Base-by-base conservation (phyloP, 53 echinoderm and acorn worm genomes). In the Mesocentrotus franciscanus region DNA sequence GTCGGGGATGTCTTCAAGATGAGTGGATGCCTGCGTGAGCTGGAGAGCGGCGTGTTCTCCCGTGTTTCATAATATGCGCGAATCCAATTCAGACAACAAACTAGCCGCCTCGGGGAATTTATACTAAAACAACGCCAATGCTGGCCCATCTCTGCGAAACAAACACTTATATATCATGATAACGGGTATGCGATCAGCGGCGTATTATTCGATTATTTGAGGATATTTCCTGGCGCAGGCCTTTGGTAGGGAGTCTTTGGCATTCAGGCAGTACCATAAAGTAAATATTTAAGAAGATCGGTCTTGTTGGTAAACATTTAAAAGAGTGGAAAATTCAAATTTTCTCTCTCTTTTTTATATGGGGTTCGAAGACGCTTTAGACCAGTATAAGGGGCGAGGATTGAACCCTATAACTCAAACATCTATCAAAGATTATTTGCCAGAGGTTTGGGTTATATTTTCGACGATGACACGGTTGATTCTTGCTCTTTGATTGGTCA, bases 71-170 rank as follows among this genome's bases (percentile, higher is more conserved):
- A 56, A 24, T n/a, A 56, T 55, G 49, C 20, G 27, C 9, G 26
- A 49, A 49, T 56, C 4, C 85, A 85, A 85, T 56, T 14, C 85
- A 85, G 9, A 30, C 85, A 56, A 49, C 33, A 39, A 85, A 55
- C 85, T 85, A 35, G 9, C 9, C 85, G 85, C 85, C 85, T 56
- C 22, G 49, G 85, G 85, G 24, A 56, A 85, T 85, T 85, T 85
- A 85, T 85, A 85, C 85, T 85, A 85, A 85, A 85, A 85, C 56
- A 85, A 85, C 56, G 57, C 56, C 24, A 85, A 85, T 49, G 18
- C 49, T 57, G 49, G 55, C 22, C 85, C 55, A 56, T 85, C 85
- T 56, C 85, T 42, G 30, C 14, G 24, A 57, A 85, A 56, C 24
- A 56, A 85, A 85, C 85, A 42, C 85, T 85, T 56, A 85, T 56